A percentile compares a stretch with the other conserved stretches of the same genome.
Evolutionary conservation across 2,888 invertebrate species (phyloP).

Genomic region (Heliconius cydno): DNA sequence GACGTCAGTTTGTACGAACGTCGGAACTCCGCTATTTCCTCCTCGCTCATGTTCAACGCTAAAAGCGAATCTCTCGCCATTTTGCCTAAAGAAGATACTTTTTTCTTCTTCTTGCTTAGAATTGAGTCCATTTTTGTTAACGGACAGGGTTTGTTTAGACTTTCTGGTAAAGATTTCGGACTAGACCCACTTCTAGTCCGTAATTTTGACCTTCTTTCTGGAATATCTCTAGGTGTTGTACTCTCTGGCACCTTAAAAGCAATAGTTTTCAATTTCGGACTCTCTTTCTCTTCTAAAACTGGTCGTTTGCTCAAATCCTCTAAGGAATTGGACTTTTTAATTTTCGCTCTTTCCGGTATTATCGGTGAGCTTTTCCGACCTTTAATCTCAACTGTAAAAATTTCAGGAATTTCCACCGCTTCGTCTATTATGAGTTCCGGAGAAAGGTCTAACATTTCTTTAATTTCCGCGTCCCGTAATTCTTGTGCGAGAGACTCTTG

Average conservation of each 20-base stretch:
- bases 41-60: slow-evolving; percentile 78
- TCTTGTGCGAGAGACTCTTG: slow-evolving; percentile 69
- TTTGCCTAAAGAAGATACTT: slow-evolving; percentile 74
- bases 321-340: slow-evolving; percentile 72
- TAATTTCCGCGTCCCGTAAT: slow-evolving; percentile 69
- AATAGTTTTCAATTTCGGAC: slow-evolving; percentile 69
- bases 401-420: slow-evolving; percentile 62
- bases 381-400: slow-evolving; percentile 62
- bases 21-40: slow-evolving; percentile 76
- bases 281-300: slow-evolving; percentile 55
- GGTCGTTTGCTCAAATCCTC: slow-evolving; percentile 67
- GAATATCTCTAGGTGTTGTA: slow-evolving; percentile 74
- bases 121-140: slow-evolving; percentile 66
- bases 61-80: slow-evolving; percentile 76
- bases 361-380: slow-evolving; percentile 64
- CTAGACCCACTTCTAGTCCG: slow-evolving; percentile 72
- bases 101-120: slow-evolving; percentile 70
- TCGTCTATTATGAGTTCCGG: slow-evolving; percentile 75
- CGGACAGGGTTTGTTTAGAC: slow-evolving; percentile 71
- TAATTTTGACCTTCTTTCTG: slow-evolving; percentile 65
- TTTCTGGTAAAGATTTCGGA: slow-evolving; percentile 78
- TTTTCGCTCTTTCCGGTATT: slow-evolving; percentile 71
- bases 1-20: slow-evolving; percentile 75
- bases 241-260: slow-evolving; percentile 74
- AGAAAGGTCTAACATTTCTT: slow-evolving; percentile 71